Base-by-base conservation (phyloP, 92 coral and sea anemone genomes). In the Zoanthus sansibaricus region DNA sequence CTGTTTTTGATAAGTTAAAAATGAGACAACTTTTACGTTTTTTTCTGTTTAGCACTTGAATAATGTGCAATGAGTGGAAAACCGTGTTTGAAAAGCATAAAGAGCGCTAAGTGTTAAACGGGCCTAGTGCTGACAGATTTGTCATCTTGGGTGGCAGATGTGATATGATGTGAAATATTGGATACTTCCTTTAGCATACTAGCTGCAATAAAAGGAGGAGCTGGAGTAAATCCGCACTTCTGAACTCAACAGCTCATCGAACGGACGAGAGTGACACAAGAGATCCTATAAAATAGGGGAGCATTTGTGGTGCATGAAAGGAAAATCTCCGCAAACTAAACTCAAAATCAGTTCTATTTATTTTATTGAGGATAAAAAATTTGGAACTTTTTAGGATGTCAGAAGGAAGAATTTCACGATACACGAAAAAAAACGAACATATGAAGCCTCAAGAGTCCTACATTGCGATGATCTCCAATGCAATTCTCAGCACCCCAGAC, bases 401-500 rank as follows among this genome's bases (percentile, higher is more conserved):
- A 14, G 67, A 52, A 7, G 82, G 52, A 76, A 76, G 82, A 25
- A 31, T 33, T 25, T 54, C 47, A 51, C 17, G 67, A 11, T 51
- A 56, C 68, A 14, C 66, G 11, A 54, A 54, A 9, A 76, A 16
- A 30, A 75, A 25, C 42, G 66, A 54, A 9, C 82, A 76, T 20
- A 33, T 54, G 48, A 88, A 88, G 59, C 91, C 91, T 4, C 91
- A 86, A 17, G 84, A 88, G n/a, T 88, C 91, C 17, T 88, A 88
- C 62, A 88, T 88, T 9, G 88, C 91, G 3, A 78, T 88, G 77
- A 88, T 88, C 16, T 86, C 91, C 47, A 88, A 74, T 18, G 91
- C 91, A 9, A 88, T 88, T n/a, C 74, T 88, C 37, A 88, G 86
- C 56, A 82, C 91, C 15, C 91, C 91, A 12, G 91, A 88, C 77